Percentiles rank a stretch among this genome's conserved stretches.
These are phyloP conservation scores for Nephrotoma appendiculata DNA, from an alignment of 2,888 invertebrate species.

Conservation along the genomic window DNA sequence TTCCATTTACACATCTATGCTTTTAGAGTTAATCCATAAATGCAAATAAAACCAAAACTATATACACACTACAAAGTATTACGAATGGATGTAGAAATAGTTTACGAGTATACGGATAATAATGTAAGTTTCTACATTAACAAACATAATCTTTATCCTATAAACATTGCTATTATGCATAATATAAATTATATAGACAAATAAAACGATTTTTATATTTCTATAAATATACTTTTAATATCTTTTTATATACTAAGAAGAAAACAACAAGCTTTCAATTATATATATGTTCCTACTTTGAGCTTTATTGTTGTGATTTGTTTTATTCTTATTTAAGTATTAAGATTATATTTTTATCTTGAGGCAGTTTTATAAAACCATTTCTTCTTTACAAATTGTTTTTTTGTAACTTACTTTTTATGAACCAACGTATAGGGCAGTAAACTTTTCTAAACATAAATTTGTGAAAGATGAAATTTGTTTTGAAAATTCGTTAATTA, in stretches of 20 bases:
- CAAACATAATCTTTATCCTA: too few species aligned
- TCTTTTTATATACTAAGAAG: not conserved
- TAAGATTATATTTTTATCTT: not conserved
- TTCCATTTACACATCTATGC: too few species aligned
- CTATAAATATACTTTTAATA: too few species aligned
- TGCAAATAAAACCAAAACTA: too few species aligned
- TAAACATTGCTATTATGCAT: too few species aligned
- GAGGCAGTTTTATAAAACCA: not conserved
- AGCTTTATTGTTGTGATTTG: not conserved
- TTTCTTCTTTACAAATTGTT: not conserved
- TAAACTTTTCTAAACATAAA: not conserved
- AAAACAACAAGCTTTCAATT: not conserved
- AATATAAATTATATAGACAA: too few species aligned
- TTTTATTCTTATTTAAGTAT: not conserved
- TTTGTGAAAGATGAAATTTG: not conserved
- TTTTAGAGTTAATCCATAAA: too few species aligned
- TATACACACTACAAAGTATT: too few species aligned
- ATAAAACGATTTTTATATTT: too few species aligned
- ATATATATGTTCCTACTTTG: not conserved
- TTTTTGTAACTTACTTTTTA: not conserved
- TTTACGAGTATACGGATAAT: too few species aligned
- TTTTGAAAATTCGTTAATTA: not conserved
- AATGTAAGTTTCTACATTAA: too few species aligned
- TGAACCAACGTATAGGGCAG: not conserved
- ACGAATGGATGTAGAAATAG: too few species aligned